Percentiles rank a stretch among this genome's conserved stretches.
Conservation (phyloP, 1,140 invertebrate genomes). For the Cardiocondyla obscurior region DNA sequence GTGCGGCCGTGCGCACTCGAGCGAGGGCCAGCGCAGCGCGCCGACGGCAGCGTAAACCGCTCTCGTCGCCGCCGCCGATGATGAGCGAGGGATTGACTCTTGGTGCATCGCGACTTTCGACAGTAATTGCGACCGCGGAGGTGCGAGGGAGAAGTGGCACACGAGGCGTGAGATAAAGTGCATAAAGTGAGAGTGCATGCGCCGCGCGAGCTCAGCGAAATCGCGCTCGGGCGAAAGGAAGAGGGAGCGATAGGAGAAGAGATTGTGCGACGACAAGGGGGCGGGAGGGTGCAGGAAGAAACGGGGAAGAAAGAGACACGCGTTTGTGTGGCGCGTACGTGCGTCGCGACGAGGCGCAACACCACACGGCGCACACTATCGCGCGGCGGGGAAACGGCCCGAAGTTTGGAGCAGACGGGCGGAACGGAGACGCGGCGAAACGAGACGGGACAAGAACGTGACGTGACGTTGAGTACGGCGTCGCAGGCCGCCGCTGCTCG, state of each 20-base stretch:
- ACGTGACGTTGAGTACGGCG: conserved; percentile 33
- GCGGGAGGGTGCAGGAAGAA: conserved; percentile 8
- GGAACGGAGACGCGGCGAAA: conserved; percentile 36
- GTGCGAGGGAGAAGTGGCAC: neutral
- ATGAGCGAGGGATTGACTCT: neutral
- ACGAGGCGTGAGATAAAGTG: neutral
- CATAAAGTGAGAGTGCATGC: neutral
- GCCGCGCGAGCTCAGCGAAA: neutral
- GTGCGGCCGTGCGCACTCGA: conserved; percentile 51
- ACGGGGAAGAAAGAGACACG: neutral
- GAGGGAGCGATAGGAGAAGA: neutral
- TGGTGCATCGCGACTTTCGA: neutral
- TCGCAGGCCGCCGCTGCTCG: neutral
- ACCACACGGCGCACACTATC: conserved; percentile 47
- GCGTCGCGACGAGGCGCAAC: conserved; percentile 62
- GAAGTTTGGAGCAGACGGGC: conserved; percentile 43
- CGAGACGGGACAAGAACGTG: conserved; percentile 44
- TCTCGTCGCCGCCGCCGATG: conserved; percentile 15
- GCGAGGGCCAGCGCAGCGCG: conserved; percentile 54
- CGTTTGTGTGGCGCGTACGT: conserved; percentile 62
- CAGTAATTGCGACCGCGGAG: neutral
- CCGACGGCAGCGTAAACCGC: conserved; percentile 22
- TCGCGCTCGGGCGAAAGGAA: conserved; percentile 7
- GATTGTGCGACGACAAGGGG: neutral
- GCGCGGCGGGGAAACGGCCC: conserved; percentile 55